Conservation (phyloP, 2,113 vertebrate genomes). For the Bombycilla garrulus region DNA sequence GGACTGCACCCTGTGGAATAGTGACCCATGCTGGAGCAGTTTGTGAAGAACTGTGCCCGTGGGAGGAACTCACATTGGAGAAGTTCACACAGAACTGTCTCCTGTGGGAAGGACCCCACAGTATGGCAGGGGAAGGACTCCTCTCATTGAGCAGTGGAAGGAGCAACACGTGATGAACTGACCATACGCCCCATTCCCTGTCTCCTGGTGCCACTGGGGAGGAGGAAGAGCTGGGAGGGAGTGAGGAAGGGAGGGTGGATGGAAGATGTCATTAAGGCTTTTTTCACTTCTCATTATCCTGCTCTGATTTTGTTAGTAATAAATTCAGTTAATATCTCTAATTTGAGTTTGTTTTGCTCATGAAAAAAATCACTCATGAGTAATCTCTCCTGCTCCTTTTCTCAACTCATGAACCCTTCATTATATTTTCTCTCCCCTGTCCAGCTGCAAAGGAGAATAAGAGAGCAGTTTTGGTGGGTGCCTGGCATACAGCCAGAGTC, state of each 20-base stretch:
- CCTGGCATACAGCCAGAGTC: neutral
- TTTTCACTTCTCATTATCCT: neutral
- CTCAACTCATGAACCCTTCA: neutral
- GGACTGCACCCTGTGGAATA: neutral
- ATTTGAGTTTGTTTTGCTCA: neutral
- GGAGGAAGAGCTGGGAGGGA: neutral
- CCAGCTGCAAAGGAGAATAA: neutral
- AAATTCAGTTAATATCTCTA: neutral
- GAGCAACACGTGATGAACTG: accelerated
- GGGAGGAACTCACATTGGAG: neutral
- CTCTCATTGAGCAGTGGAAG: neutral
- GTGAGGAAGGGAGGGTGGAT: neutral
- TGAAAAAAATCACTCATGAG: neutral
- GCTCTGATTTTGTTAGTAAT: neutral
- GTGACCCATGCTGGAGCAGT: neutral
- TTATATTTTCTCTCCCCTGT: neutral
- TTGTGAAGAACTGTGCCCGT: accelerated
- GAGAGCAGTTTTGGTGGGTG: neutral
- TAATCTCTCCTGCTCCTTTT: neutral
- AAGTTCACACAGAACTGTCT: neutral
- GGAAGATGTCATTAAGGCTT: neutral
- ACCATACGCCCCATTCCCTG: neutral
- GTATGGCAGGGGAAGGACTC: neutral
- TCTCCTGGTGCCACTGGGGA: neutral
- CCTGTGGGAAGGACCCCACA: accelerated